These are phyloP conservation scores for Tineola bisselliella DNA, from an alignment of 2,888 invertebrate genomes.

Conservation along the genomic window DNA sequence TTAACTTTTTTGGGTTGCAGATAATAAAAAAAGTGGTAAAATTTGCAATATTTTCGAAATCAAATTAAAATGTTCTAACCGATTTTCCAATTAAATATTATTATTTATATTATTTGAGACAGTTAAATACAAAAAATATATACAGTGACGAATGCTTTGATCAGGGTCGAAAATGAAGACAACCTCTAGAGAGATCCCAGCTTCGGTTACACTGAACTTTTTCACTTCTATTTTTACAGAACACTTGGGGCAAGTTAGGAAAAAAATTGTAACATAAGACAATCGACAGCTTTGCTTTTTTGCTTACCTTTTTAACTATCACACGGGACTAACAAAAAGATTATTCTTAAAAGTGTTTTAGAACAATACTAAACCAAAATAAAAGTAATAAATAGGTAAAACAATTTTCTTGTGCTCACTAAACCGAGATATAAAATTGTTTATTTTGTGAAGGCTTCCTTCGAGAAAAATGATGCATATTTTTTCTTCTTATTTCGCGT, in stretches of 20 bases:
- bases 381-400: not conserved
- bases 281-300: not conserved
- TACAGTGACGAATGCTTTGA: not conserved
- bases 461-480: conserved; percentile 10
- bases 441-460: not conserved
- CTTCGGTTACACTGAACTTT: not conserved
- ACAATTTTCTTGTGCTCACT: not conserved
- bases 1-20: not conserved
- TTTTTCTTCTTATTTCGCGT: conserved; percentile 20
- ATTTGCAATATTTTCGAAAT: no score
- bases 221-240: not conserved
- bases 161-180: not conserved
- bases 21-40: no score
- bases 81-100: no score
- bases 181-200: not conserved
- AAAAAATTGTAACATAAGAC: not conserved
- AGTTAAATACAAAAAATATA: no score
- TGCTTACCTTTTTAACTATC: not conserved
- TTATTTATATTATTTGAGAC: no score
- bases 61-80: no score
- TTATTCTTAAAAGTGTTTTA: not conserved
- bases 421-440: not conserved
- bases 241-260: not conserved
- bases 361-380: not conserved
- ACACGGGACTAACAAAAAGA: not conserved